These are phyloP conservation scores for Tridacna gigas DNA, from an alignment of 2,888 invertebrate species.

Conservation along the genomic window DNA sequence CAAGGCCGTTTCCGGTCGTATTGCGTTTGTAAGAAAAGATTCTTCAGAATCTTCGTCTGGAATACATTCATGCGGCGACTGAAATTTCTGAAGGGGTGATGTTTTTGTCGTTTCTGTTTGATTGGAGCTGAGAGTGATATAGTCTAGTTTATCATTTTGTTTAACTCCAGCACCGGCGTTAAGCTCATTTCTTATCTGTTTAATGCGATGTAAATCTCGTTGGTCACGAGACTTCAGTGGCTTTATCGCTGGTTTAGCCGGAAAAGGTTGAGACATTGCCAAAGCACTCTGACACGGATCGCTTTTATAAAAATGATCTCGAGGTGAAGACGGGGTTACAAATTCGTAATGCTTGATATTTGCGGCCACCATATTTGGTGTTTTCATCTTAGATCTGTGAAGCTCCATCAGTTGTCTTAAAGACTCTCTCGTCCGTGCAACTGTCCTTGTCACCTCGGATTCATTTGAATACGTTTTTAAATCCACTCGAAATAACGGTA, in stretches of 20 bases:
- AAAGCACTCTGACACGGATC: constrained; percentile 16
- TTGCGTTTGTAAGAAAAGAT: constrained; percentile 50
- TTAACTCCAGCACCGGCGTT: not conserved
- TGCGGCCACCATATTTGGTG: constrained; percentile 55
- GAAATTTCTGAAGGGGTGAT: not conserved
- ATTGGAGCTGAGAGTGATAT: no score
- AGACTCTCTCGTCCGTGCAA: constrained; percentile 62
- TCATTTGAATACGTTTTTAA: constrained; percentile 57
- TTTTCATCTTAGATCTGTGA: constrained; percentile 53
- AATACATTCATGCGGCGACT: not conserved
- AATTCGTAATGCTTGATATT: constrained; percentile 65
- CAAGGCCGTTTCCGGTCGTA: constrained; percentile 60
- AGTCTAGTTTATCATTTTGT: not conserved
- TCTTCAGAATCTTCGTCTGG: constrained; percentile 27
- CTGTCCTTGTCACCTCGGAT: constrained; percentile 53
- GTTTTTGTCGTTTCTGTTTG: not conserved
- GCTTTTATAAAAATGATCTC: constrained; percentile 1
- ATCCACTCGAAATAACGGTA: constrained; percentile 63
- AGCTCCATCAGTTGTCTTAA: constrained; percentile 60
- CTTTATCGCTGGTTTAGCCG: constrained; percentile 50
- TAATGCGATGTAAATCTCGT: constrained; percentile 8
- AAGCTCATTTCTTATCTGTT: not conserved
- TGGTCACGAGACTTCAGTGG: constrained; percentile 17
- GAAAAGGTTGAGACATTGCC: constrained; percentile 46
- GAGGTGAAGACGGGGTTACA: constrained; percentile 33